These are phyloP conservation scores for Leucozona laternaria DNA, from an alignment of 2,888 invertebrate species.

Conservation along the genomic window DNA sequence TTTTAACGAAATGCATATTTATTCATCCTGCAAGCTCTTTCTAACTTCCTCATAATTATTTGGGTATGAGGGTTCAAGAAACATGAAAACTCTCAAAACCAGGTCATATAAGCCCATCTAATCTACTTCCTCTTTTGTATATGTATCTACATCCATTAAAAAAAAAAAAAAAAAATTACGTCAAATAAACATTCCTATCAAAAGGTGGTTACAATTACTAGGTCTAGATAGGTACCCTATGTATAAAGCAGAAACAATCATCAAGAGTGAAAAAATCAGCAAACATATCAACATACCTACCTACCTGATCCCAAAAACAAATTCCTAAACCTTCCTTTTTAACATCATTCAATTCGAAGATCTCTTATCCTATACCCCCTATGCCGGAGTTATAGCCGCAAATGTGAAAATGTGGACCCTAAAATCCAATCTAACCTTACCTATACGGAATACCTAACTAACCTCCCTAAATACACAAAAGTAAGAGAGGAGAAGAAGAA, in stretches of 20 bases:
- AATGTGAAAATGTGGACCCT: constrained; percentile 16
- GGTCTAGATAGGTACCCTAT: too few species aligned
- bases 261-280: neutral
- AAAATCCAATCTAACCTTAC: neutral
- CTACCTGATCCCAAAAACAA: neutral
- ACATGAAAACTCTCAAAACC: too few species aligned
- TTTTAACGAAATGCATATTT: too few species aligned
- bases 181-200: neutral
- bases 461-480: constrained; percentile 4
- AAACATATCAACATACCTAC: constrained; percentile 17
- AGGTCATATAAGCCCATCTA: too few species aligned
- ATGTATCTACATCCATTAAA: too few species aligned
- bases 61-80: too few species aligned
- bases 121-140: neutral
- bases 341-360: neutral
- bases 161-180: neutral
- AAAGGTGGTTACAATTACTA: neutral
- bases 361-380: neutral
- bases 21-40: too few species aligned
- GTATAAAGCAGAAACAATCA: too few species aligned
- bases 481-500: neutral
- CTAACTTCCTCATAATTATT: too few species aligned
- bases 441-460: neutral
- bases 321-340: neutral
- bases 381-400: neutral